Evolutionary conservation across 1,140 invertebrate genomes (phyloP), one percentile per base, ranked within the genome.

Genomic region (Glomeris maerens): DNA sequence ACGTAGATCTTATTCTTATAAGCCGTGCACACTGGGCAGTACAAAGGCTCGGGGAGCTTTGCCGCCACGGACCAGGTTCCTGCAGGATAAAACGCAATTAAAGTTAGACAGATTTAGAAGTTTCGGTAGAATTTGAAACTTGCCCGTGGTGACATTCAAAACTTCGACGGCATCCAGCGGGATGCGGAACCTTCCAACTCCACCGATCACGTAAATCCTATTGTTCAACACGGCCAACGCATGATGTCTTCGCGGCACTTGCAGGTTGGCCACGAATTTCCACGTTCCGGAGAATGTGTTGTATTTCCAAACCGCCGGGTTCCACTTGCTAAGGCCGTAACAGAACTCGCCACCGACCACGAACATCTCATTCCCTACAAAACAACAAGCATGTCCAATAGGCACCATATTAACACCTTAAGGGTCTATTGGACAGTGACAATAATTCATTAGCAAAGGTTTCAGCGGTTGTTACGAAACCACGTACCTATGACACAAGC

Each of bases 331-430:
- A 48, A 61, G 52, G 1, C 61, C 60, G 40, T 61, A 52, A 40
- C 55, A 49, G 47, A 59, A 61, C 48, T 64, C 61, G 31, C 62
- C 62, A 21, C 62, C 62, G 44, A 59, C 48, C 7, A 64, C 38
- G 49, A 52, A 63, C 27, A 64, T 39, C 39, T 61, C 53, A 47
- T 58, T 52, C 28, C 60, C 62, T 64, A 53, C 2, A 13, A 41
- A 14, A 54, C 22, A 50, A 39, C 23, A 13, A 5, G 23, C 17
- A 44, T 7, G 5, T 44, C 7, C 5, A 20, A 44, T 44, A n/a
- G n/a, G n/a, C n/a, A n/a, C n/a, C n/a, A n/a, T 36, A 13, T 10
- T 17, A 36, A 36, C 10, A 36, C 17, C 17, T 36, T 36, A 36
- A 36, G 31, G 17, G 31, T 36, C 17, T 13, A 36, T 36, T 13